Percentiles rank a stretch among this genome's conserved stretches.
phyloP scores from a whole-genome alignment of 2,113 vertebrate genomes.

The Sebastes schlegelii region DNA sequence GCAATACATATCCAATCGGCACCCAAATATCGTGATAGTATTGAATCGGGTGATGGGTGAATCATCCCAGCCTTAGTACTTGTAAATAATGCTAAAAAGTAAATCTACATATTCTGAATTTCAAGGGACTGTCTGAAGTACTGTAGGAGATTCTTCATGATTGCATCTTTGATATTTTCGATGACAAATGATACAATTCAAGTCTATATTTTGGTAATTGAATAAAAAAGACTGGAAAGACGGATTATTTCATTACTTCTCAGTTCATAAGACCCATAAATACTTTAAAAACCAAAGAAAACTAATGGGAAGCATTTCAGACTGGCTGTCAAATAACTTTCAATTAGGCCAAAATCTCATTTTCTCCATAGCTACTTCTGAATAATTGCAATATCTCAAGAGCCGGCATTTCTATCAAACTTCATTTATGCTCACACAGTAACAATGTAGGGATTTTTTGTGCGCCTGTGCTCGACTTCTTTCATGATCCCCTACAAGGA shows the following conservation, averaged over 20 bases:
- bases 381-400: constrained; percentile 20
- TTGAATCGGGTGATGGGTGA: too few relatives aligned
- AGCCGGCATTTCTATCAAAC: background rate
- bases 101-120: background rate
- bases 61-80: too few relatives aligned
- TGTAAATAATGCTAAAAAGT: background rate
- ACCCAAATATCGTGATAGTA: too few relatives aligned
- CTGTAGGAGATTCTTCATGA: background rate
- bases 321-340: constrained; percentile 40
- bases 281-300: constrained; percentile 25
- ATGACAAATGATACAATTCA: background rate
- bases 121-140: background rate
- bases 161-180: background rate
- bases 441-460: background rate
- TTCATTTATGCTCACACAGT: background rate
- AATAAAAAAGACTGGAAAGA: background rate
- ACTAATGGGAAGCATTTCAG: constrained; percentile 7
- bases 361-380: constrained; percentile 20
- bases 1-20: too few relatives aligned
- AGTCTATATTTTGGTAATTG: background rate
- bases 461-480: background rate
- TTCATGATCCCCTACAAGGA: background rate
- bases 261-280: background rate
- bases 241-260: background rate
- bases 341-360: constrained; percentile 14